Evolutionary conservation across 1,140 invertebrate genomes (phyloP).

Genomic region (Conus ventricosus): DNA sequence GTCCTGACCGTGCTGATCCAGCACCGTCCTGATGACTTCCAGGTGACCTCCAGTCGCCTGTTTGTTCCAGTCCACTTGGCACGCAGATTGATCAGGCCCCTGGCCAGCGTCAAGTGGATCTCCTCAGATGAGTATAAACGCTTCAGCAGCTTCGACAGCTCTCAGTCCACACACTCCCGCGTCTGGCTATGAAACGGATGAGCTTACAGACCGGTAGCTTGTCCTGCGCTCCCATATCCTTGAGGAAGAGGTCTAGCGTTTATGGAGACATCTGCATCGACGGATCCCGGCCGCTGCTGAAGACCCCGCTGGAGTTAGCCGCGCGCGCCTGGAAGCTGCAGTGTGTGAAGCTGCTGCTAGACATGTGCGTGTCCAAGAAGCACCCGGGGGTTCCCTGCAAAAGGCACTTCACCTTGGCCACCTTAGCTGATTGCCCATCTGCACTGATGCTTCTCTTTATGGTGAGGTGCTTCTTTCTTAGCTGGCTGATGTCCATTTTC

Average conservation of each 20-base stretch:
- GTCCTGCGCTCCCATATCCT: too few species aligned
- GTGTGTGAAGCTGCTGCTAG: conserved; percentile 58
- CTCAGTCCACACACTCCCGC: too few species aligned
- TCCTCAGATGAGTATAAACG: too few species aligned
- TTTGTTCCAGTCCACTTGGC: not conserved
- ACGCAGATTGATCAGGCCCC: too few species aligned
- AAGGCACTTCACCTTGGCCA: conserved; percentile 58
- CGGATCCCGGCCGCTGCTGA: conserved; percentile 8
- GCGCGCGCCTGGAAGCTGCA: conserved; percentile 48
- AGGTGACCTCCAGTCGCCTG: conserved; percentile 35
- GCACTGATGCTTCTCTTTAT: conserved; percentile 53
- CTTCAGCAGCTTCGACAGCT: too few species aligned
- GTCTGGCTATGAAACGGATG: not conserved
- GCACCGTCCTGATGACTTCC: conserved; percentile 55
- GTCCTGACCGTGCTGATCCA: conserved; percentile 48
- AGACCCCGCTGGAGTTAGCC: conserved; percentile 61
- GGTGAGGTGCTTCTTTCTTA: not conserved
- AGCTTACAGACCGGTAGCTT: not conserved
- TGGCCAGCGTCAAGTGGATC: too few species aligned
- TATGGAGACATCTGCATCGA: not conserved
- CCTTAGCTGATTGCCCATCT: conserved; percentile 46
- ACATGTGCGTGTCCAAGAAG: conserved; percentile 55
- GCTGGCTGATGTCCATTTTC: too few species aligned
- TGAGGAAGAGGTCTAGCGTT: too few species aligned
- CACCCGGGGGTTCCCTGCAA: conserved; percentile 51